Base-by-base conservation (phyloP, 1,140 invertebrate species). In the Manduca sexta region DNA sequence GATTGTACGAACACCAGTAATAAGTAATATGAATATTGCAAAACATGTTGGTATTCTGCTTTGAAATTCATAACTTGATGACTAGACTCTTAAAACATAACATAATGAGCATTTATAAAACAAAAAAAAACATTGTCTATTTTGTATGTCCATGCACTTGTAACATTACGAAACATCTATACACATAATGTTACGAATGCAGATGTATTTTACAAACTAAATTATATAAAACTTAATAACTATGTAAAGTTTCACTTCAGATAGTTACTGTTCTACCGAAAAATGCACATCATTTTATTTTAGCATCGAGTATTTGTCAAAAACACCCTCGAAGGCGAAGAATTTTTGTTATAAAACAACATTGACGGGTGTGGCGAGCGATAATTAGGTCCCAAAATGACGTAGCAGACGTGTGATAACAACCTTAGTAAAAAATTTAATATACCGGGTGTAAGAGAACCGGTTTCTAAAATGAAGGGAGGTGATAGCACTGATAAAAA, bases 21-120 rank as follows among this genome's bases (percentile, higher is more conserved):
- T 34, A 16, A 40, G 16, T 12, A 40, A 40, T 17, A 18, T 15
- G 18, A 16, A 13, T 16, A 40, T 15, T 40, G 15, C 13, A 18
- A 18, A 40, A 40, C 26, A 29, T 26, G 21, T 26, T 26, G 30
- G 4, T 48, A 39, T 48, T 31, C 21, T 14, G 10, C 14, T 48
- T 31, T 70, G 68, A 68, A 72, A 77, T 60, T 71, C 70, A 69
- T 71, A 75, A 78, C 68, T 74, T 71, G 74, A 75, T 84, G 81
- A 84, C 81, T 84, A 84, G 81, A 84, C 72, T 82, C 73, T 79
- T 84, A 82, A 74, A 84, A 81, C 68, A 65, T 72, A 80, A 77
- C 69, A 72, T 76, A 74, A 75, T 84, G 80, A 84, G 80, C 80
- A 84, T 84, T 84, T 79, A 82, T 29, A 43, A 76, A 76, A 78